These are phyloP conservation scores for Hemicrepidius hirtus DNA, from an alignment of 2,888 invertebrate species.

Conservation along the genomic window DNA sequence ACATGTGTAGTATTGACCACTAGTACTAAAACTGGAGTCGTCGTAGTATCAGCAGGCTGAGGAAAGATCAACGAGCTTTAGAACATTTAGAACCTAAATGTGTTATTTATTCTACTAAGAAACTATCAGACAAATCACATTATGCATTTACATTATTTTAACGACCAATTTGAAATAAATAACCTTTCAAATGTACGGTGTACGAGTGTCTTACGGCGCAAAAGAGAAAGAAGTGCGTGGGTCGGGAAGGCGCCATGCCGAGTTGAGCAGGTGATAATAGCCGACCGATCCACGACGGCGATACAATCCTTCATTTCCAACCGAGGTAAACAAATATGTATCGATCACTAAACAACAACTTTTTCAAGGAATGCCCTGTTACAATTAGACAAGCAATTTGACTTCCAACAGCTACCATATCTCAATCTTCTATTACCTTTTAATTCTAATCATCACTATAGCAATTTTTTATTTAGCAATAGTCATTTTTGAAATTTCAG, in stretches of 20 bases:
- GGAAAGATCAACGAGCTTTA: conserved; percentile 36
- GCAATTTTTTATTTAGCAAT: too few species aligned
- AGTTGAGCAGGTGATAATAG: conserved; percentile 68
- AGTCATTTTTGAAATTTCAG: too few species aligned
- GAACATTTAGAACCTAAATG: conserved; percentile 42
- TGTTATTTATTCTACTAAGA: conserved; percentile 48
- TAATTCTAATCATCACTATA: neutral
- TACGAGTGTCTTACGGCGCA: conserved; percentile 54
- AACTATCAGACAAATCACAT: conserved; percentile 52
- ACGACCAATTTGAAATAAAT: conserved; percentile 54
- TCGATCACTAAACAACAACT: conserved; percentile 42
- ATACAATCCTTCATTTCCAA: conserved; percentile 64
- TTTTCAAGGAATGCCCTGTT: conserved; percentile 1
- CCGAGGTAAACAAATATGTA: conserved; percentile 61
- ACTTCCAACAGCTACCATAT: conserved; percentile 2
- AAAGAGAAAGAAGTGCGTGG: conserved; percentile 64
- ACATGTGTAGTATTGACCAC: conserved; percentile 18
- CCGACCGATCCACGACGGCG: conserved; percentile 64
- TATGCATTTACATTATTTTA: conserved; percentile 54
- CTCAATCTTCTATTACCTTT: neutral
- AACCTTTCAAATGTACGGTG: conserved; percentile 50
- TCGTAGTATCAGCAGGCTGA: conserved; percentile 11
- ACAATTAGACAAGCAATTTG: neutral
- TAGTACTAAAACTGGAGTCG: conserved; percentile 3
- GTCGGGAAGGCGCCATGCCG: conserved; percentile 66